A percentile compares a stretch with the other conserved stretches of the same genome.
Evolutionary conservation across 2,113 vertebrate genomes (phyloP).

Genomic region (Cyanistes caeruleus): DNA sequence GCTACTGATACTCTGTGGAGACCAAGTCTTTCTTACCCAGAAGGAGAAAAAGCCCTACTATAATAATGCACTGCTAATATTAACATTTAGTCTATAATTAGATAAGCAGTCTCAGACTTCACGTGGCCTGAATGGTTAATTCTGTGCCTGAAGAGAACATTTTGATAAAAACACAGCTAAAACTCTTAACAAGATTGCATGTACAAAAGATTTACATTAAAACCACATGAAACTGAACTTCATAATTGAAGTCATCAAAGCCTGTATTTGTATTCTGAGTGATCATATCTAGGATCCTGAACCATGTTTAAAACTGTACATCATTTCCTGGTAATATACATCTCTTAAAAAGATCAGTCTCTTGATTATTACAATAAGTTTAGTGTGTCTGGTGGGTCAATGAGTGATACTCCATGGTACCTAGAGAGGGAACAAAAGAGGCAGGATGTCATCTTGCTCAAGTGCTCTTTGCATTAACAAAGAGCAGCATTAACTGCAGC

Average conservation of each 20-base stretch:
- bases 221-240: slow-evolving; percentile 72
- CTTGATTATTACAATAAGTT: slow-evolving; percentile 64
- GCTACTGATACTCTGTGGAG: slow-evolving; percentile 13
- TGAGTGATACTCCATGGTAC: slow-evolving; percentile 87
- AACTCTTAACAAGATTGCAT: slow-evolving; percentile 70
- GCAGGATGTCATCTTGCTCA: background rate
- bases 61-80: background rate
- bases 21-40: background rate
- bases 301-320: slow-evolving; percentile 77
- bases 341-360: slow-evolving; percentile 62
- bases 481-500: background rate
- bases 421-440: slow-evolving; percentile 63
- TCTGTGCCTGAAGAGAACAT: slow-evolving; percentile 46
- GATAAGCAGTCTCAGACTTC: slow-evolving; percentile 17
- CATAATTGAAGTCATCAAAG: slow-evolving; percentile 66
- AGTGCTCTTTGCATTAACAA: background rate
- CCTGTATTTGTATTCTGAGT: background rate
- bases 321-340: slow-evolving; percentile 60
- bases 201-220: slow-evolving; percentile 84
- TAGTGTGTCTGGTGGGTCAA: slow-evolving; percentile 83
- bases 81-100: background rate
- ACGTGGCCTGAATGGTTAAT: slow-evolving; percentile 57
- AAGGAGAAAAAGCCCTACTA: background rate
- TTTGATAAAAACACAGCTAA: slow-evolving; percentile 67
- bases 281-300: slow-evolving; percentile 56